Evolutionary conservation across 2,797 vertebrate genomes (phyloP).

Genomic region (Myiotriccus ornatus): DNA sequence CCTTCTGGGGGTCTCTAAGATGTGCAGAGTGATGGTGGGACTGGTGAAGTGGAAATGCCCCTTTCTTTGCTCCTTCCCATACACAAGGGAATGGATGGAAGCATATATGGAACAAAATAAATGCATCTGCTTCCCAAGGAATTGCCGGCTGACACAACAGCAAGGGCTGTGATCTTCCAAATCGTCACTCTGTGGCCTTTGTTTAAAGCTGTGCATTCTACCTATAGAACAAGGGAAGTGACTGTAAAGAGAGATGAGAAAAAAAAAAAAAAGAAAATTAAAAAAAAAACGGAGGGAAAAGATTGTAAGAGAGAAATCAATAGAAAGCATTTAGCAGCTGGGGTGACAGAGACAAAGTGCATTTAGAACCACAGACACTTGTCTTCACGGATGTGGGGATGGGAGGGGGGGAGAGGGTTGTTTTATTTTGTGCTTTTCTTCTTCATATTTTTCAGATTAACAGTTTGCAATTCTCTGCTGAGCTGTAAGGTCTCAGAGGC

Average conservation of each 20-base stretch:
- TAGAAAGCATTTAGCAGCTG: slow-evolving; percentile 50
- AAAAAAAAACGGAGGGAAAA: not conserved
- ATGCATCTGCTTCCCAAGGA: not conserved
- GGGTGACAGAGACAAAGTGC: slow-evolving; percentile 50
- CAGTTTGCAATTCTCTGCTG: slow-evolving; percentile 49
- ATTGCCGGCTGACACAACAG: not conserved
- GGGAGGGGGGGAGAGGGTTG: not conserved
- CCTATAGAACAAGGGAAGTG: not conserved
- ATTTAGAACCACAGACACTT: slow-evolving; percentile 15
- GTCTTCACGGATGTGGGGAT: not conserved
- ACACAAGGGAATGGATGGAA: not conserved
- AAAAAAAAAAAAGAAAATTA: not conserved
- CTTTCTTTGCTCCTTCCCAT: not conserved
- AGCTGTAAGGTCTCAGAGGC: slow-evolving; percentile 38
- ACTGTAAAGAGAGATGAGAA: not conserved
- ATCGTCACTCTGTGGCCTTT: not conserved
- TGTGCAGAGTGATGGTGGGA: not conserved
- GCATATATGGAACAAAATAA: not conserved
- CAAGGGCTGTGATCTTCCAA: not conserved
- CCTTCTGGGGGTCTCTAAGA: not conserved
- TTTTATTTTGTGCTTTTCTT: slow-evolving; percentile 16
- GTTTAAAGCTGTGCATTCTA: not conserved
- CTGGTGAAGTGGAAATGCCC: not conserved
- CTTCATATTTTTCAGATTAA: slow-evolving; percentile 65
- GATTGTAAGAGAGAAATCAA: slow-evolving; percentile 30